Conservation (phyloP, 2,888 invertebrate genomes). For the Apamea monoglypha region DNA sequence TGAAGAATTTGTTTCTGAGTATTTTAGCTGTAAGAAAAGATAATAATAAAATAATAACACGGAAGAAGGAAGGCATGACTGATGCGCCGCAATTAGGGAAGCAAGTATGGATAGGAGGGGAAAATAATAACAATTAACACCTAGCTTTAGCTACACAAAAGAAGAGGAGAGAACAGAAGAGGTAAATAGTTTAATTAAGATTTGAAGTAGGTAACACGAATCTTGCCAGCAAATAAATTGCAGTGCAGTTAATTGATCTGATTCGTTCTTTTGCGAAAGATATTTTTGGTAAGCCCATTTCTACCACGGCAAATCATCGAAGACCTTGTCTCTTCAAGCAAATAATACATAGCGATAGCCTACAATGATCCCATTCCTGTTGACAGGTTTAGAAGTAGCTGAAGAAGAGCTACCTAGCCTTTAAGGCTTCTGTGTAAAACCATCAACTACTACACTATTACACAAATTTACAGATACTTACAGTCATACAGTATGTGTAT, state of each 20-base stretch:
- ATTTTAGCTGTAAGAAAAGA: conserved; percentile 69
- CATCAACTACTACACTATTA: background rate
- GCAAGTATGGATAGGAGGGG: background rate
- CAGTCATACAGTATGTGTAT: conserved; percentile 69
- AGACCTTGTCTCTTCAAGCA: background rate
- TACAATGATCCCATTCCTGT: background rate
- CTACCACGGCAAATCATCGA: background rate
- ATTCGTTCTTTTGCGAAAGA: background rate
- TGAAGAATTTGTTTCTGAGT: conserved; percentile 68
- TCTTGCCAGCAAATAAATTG: background rate
- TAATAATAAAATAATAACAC: background rate
- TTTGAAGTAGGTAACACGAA: background rate
- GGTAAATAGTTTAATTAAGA: background rate
- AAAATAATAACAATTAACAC: background rate
- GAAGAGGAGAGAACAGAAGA: background rate
- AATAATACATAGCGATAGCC: background rate
- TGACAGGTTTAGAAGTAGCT: background rate
- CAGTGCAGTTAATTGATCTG: background rate
- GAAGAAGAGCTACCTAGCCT: background rate
- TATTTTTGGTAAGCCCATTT: background rate
- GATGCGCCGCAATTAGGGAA: background rate
- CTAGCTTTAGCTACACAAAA: background rate
- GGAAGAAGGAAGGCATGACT: background rate
- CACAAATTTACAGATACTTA: conserved; percentile 55
- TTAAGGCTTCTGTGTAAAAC: background rate